A percentile compares a stretch with the other conserved stretches of the same genome.
phyloP scores from a whole-genome alignment of 2,888 invertebrate species.

The Drosophila leonis region DNA sequence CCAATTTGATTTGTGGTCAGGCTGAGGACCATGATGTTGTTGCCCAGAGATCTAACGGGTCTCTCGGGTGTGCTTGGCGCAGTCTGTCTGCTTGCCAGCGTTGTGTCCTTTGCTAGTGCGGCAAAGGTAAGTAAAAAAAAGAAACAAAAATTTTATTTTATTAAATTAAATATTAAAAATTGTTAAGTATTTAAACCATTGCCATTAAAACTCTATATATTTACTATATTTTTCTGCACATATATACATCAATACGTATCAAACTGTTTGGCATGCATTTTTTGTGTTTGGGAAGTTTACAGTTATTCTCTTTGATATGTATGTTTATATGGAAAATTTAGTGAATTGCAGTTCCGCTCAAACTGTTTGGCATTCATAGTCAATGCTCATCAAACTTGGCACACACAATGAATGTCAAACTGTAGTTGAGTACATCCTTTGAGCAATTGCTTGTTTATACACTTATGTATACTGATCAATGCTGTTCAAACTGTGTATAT shows the following conservation, averaged over 20 bases:
- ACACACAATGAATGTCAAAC: neutral
- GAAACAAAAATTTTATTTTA: neutral
- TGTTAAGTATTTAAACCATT: neutral
- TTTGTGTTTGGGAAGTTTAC: no score
- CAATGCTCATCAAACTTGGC: neutral
- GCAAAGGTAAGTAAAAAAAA: slow-evolving; percentile 83
- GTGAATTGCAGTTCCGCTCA: neutral
- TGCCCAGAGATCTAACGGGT: slow-evolving; percentile 84
- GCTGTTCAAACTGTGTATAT: neutral
- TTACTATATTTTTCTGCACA: neutral
- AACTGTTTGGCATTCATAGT: neutral
- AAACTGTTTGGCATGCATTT: slow-evolving; percentile 18
- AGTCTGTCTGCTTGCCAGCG: slow-evolving; percentile 73
- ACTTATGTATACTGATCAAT: no score
- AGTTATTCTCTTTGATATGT: neutral
- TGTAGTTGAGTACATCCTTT: neutral
- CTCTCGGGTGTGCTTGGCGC: slow-evolving; percentile 84
- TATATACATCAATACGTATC: neutral
- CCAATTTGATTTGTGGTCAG: slow-evolving; percentile 41
- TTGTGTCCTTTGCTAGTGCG: slow-evolving; percentile 70
- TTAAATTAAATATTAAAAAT: neutral
- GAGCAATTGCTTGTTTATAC: no score
- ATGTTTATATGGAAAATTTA: neutral
- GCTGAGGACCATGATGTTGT: slow-evolving; percentile 77
- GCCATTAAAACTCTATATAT: no score